A percentile compares a stretch with the other conserved stretches of the same genome.
Evolutionary conservation across 53 echinoderm and acorn worm species (phyloP).

Genomic region (Echinometra lucunter): DNA sequence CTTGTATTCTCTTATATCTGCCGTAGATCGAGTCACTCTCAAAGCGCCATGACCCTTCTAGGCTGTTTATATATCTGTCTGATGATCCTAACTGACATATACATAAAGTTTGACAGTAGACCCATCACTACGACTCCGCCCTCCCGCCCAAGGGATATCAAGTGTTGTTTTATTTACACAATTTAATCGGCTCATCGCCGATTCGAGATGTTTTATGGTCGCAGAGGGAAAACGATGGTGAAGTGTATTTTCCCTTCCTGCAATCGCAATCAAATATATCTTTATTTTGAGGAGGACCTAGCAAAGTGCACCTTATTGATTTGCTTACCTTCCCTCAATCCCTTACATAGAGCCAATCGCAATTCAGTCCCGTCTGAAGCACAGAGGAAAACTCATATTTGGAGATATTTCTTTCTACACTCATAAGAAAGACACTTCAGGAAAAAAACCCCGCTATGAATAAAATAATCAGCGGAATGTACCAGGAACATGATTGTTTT

Average conservation of each 20-base stretch:
- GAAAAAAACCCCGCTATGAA: neutral
- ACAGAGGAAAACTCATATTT: neutral
- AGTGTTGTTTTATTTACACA: slow-evolving; percentile 53
- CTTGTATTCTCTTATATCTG: neutral
- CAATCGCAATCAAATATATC: slow-evolving; percentile 44
- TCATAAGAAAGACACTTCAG: neutral
- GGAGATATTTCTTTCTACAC: neutral
- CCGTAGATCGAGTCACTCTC: neutral
- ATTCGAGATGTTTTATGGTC: slow-evolving; percentile 27
- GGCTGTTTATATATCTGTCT: neutral
- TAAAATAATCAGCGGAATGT: neutral
- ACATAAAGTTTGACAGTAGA: neutral
- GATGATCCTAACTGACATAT: neutral
- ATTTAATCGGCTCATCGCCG: slow-evolving; percentile 40
- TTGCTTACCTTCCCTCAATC: neutral
- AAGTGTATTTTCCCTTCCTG: neutral
- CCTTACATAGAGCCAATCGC: neutral
- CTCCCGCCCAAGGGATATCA: neutral
- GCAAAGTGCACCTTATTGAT: slow-evolving; percentile 48
- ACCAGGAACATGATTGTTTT: neutral
- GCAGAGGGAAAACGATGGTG: neutral
- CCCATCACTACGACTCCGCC: neutral
- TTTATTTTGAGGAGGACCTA: slow-evolving; percentile 12
- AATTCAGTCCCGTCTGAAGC: neutral
- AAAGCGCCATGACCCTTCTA: neutral